A percentile compares a stretch with the other conserved stretches of the same genome.
Conservation (phyloP, 1,140 invertebrate species). For the Diorhabda carinulata region DNA sequence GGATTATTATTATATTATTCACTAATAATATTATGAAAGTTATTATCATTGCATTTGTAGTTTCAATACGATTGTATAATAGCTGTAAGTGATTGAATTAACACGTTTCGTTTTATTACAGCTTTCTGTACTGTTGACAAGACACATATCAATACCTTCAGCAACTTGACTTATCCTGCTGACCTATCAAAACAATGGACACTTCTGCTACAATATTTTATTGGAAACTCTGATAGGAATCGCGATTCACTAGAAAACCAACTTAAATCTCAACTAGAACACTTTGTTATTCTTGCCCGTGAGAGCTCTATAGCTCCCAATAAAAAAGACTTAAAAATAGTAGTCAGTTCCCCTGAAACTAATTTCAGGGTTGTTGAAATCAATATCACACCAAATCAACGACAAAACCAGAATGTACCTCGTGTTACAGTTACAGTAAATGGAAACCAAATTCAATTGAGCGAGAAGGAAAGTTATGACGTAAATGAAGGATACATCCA, state of each 20-base stretch:
- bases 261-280: slow-evolving; percentile 44
- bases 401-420: slow-evolving; percentile 6
- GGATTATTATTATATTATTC: too few species aligned
- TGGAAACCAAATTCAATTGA: slow-evolving; percentile 37
- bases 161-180: slow-evolving; percentile 55
- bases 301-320: slow-evolving; percentile 33
- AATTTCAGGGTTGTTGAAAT: slow-evolving; percentile 39
- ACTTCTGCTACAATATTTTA: slow-evolving; percentile 55
- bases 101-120: slow-evolving; percentile 42
- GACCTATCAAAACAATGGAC: slow-evolving; percentile 53
- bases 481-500: slow-evolving; percentile 46
- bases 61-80: too few species aligned
- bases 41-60: too few species aligned
- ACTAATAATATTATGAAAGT: too few species aligned
- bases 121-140: slow-evolving; percentile 59
- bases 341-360: slow-evolving; percentile 24
- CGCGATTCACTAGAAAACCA: slow-evolving; percentile 32
- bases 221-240: slow-evolving; percentile 35
- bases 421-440: slow-evolving; percentile 43
- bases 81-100: too few species aligned
- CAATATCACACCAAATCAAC: slow-evolving; percentile 33
- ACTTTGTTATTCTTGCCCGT: slow-evolving; percentile 46
- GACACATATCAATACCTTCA: slow-evolving; percentile 57
- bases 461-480: slow-evolving; percentile 32
- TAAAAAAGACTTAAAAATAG: slow-evolving; percentile 50